A percentile compares a stretch with the other conserved stretches of the same genome.
These are phyloP conservation scores for Bombus ignitus DNA, from an alignment of 1,140 invertebrate species.

Conservation along the genomic window DNA sequence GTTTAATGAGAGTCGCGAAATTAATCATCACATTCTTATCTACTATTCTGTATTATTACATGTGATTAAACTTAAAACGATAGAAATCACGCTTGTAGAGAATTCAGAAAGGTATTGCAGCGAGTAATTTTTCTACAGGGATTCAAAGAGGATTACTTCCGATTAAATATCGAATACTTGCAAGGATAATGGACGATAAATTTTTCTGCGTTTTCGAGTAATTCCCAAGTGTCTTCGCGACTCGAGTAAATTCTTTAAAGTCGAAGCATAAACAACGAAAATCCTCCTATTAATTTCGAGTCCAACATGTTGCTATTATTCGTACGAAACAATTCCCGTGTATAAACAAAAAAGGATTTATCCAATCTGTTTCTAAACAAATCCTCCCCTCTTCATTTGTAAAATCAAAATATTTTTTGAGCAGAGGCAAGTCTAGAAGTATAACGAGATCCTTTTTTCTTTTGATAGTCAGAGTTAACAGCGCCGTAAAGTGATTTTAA, in stretches of 20 bases:
- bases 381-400: no score
- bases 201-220: background rate
- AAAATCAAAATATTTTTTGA: background rate
- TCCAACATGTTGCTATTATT: background rate
- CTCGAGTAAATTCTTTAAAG: background rate
- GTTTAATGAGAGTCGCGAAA: no score
- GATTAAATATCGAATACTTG: background rate
- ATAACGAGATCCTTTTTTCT: background rate
- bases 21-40: background rate
- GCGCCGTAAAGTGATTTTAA: conserved; percentile 21
- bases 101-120: background rate
- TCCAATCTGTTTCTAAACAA: no score
- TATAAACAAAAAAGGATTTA: background rate
- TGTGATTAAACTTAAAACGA: background rate
- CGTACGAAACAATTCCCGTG: background rate
- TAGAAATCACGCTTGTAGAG: background rate
- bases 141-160: background rate
- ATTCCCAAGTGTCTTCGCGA: background rate
- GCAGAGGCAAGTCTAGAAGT: no score
- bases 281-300: background rate
- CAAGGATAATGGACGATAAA: background rate
- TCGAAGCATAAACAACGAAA: background rate
- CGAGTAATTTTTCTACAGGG: background rate
- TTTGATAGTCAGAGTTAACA: background rate
- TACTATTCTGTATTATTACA: background rate